A percentile compares a stretch with the other conserved stretches of the same genome.
These are phyloP conservation scores for Hermaeophaga mercurialis DNA, from an alignment of 2,888 invertebrate species.

Conservation along the genomic window DNA sequence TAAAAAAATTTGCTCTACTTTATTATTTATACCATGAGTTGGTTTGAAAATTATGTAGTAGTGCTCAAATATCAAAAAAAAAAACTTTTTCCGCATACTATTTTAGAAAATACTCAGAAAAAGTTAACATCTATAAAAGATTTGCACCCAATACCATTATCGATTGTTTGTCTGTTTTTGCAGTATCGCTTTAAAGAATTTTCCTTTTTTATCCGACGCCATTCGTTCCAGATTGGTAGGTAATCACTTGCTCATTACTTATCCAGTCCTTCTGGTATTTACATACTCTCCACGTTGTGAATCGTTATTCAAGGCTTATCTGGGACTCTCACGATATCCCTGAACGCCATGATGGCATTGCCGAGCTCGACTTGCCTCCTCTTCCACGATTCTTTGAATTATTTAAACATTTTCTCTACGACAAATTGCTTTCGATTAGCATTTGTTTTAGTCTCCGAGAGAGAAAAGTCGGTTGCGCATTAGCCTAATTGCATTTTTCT, in stretches of 20 bases:
- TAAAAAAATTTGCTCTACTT: too few relatives aligned
- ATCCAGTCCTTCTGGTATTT: constrained; percentile 44
- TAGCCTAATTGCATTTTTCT: constrained; percentile 34
- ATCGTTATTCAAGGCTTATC: constrained; percentile 46
- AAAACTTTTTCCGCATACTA: too few relatives aligned
- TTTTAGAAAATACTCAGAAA: too few relatives aligned
- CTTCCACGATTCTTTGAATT: constrained; percentile 41
- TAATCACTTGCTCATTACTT: constrained; percentile 56
- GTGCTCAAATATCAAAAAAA: too few relatives aligned
- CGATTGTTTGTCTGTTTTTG: too few relatives aligned
- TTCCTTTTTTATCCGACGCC: not conserved
- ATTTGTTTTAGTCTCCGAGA: constrained; percentile 31
- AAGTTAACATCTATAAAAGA: too few relatives aligned
- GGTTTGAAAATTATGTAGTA: too few relatives aligned
- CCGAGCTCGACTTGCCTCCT: constrained; percentile 31
- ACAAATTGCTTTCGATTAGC: constrained; percentile 41
- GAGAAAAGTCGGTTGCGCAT: constrained; percentile 24
- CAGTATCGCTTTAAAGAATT: not conserved
- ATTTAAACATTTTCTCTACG: constrained; percentile 44
- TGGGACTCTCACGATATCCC: constrained; percentile 41
- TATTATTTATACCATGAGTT: too few relatives aligned
- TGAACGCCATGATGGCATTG: constrained; percentile 39
- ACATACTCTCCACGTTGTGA: constrained; percentile 42
- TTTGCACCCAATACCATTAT: too few relatives aligned
- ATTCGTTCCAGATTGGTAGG: constrained; percentile 52